phyloP scores from a whole-genome alignment of 2,888 invertebrate genomes.

The Philereme vetulata region DNA sequence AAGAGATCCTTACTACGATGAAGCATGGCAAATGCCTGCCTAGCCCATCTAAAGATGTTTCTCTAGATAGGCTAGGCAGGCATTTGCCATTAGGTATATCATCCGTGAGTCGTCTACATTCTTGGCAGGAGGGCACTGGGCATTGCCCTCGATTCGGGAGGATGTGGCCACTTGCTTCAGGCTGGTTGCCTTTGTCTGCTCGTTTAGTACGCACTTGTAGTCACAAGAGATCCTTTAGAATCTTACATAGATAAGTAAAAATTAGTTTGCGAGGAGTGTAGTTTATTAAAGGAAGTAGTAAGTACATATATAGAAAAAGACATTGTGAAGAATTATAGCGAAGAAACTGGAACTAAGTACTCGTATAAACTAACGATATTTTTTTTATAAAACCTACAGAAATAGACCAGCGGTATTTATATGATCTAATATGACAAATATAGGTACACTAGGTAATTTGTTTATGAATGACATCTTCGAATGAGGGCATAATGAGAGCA shows the following conservation, averaged over 20 bases:
- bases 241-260: too few relatives aligned
- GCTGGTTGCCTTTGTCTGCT: constrained; percentile 6
- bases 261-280: not conserved
- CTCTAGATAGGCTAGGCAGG: too few relatives aligned
- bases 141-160: constrained; percentile 13
- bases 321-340: not conserved
- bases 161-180: constrained; percentile 13
- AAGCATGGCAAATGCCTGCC: too few relatives aligned
- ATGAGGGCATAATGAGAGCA: too few relatives aligned
- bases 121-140: constrained; percentile 6
- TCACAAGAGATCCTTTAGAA: not conserved
- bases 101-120: not conserved
- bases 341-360: too few relatives aligned
- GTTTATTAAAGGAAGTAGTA: too few relatives aligned
- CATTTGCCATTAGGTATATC: too few relatives aligned
- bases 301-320: not conserved
- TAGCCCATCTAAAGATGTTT: too few relatives aligned
- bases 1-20: too few relatives aligned
- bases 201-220: not conserved
- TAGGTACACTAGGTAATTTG: not conserved
- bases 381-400: too few relatives aligned
- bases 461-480: not conserved
- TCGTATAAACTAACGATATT: too few relatives aligned
- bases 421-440: not conserved
- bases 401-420: too few relatives aligned